phyloP scores from a whole-genome alignment of 2,113 vertebrate species.

The Budorcas taxicolor region DNA sequence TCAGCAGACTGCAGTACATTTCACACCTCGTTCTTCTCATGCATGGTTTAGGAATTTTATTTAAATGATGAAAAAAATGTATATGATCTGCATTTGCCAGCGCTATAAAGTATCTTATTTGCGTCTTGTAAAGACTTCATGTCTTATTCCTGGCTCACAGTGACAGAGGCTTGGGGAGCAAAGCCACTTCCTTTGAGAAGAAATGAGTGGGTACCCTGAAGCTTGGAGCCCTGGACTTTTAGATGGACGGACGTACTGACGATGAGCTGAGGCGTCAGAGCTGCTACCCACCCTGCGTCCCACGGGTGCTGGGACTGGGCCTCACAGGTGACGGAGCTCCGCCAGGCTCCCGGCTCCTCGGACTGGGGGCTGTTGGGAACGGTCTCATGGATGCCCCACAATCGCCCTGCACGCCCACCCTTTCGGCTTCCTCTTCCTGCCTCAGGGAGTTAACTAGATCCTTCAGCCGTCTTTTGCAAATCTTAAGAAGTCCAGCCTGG shows the following conservation, averaged over 20 bases:
- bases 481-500: not conserved
- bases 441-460: not conserved
- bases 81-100: not conserved
- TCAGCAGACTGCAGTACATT: not conserved
- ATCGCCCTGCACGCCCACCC: accelerated
- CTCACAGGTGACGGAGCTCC: accelerated
- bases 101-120: not conserved
- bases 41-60: not conserved
- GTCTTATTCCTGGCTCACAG: not conserved
- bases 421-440: accelerated
- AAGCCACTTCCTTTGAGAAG: not conserved
- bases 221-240: not conserved
- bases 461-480: not conserved
- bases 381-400: accelerated
- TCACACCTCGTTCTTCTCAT: not conserved
- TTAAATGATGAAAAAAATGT: not conserved
- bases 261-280: accelerated
- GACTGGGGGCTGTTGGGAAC: accelerated
- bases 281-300: accelerated
- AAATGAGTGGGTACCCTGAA: not conserved
- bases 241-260: not conserved
- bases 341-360: accelerated
- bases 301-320: accelerated
- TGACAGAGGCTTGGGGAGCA: not conserved
- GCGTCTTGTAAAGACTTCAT: not conserved